Conservation (phyloP, 2,888 invertebrate species). For the Campoplex capitator region DNA sequence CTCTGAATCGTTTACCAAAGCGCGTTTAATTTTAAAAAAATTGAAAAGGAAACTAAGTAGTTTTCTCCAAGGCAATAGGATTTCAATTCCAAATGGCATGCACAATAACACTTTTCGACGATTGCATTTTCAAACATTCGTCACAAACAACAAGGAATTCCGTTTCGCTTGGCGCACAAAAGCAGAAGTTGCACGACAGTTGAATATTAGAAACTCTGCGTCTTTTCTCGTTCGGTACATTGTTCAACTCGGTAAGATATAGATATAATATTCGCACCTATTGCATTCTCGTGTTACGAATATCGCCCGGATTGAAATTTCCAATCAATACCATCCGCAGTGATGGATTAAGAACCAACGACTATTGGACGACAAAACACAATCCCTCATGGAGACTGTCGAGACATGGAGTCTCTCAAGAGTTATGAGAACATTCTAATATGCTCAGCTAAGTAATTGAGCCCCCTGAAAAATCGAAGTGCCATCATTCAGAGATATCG, state of each 20-base stretch:
- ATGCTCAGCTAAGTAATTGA: conserved; percentile 4
- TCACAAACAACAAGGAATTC: background rate
- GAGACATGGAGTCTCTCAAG: background rate
- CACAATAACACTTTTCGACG: background rate
- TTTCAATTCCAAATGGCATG: background rate
- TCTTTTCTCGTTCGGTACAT: background rate
- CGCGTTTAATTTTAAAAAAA: background rate
- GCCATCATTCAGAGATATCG: background rate
- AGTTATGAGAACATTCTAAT: background rate
- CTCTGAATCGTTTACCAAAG: background rate
- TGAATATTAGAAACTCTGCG: conserved; percentile 1
- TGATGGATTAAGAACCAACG: background rate
- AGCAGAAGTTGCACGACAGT: background rate
- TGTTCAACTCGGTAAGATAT: background rate
- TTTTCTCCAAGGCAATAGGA: background rate
- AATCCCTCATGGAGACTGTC: background rate
- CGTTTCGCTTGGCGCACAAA: background rate
- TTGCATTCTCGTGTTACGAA: conserved; percentile 1
- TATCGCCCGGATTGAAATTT: conserved; percentile 5
- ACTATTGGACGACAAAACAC: background rate
- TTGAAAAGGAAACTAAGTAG: background rate
- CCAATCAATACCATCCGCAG: conserved; percentile 11
- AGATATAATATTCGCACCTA: background rate
- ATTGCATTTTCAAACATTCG: background rate
- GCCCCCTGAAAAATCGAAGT: background rate